These are phyloP conservation scores for Saccostrea glomerata DNA, from an alignment of 1,140 invertebrate genomes.

Conservation along the genomic window DNA sequence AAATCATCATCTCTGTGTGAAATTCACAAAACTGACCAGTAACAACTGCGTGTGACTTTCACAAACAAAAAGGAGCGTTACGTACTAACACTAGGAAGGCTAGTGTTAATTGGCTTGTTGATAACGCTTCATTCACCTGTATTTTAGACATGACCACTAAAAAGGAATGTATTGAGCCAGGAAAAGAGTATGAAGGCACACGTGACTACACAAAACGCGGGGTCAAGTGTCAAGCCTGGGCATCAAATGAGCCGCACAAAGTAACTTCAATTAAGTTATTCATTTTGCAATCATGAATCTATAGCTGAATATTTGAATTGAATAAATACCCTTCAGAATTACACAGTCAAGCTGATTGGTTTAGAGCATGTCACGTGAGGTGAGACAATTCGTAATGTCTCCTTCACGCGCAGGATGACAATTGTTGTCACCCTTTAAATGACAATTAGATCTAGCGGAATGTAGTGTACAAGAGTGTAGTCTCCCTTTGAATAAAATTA, in stretches of 20 bases:
- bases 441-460: no score
- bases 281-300: background rate
- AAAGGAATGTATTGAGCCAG: background rate
- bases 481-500: no score
- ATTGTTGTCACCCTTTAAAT: no score
- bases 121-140: background rate
- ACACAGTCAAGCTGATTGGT: no score
- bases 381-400: no score
- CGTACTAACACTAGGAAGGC: no score
- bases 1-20: background rate
- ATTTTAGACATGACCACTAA: background rate
- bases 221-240: background rate
- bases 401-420: no score
- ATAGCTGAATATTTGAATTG: background rate
- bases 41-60: background rate
- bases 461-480: no score
- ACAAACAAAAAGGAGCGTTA: background rate
- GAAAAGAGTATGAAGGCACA: constrained; percentile 12
- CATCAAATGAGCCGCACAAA: background rate
- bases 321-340: no score
- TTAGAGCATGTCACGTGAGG: no score
- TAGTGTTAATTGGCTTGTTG: no score
- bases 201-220: background rate
- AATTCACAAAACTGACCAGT: background rate
- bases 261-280: background rate